Conservation (phyloP, 2,888 invertebrate species). For the Epirrhoe tristata region DNA sequence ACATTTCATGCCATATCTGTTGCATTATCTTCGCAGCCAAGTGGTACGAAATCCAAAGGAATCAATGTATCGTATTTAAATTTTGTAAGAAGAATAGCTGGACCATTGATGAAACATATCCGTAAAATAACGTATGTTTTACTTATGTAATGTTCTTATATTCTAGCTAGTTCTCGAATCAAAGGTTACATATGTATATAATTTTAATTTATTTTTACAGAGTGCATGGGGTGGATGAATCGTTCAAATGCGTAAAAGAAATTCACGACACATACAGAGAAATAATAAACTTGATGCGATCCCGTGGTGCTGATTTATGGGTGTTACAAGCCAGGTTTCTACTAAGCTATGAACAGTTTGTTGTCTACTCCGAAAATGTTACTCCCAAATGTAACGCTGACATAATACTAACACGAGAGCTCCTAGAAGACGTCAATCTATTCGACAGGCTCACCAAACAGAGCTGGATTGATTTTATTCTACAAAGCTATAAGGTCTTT, state of each 20-base stretch:
- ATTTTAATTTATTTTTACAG: slow-evolving; percentile 46
- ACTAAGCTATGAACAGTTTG: slow-evolving; percentile 73
- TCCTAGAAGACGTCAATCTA: slow-evolving; percentile 58
- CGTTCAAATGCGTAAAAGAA: slow-evolving; percentile 68
- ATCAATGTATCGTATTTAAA: slow-evolving; percentile 74
- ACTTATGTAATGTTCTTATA: no score
- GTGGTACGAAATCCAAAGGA: slow-evolving; percentile 66
- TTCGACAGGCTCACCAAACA: slow-evolving; percentile 75
- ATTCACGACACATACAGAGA: slow-evolving; percentile 73
- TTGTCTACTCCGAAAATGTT: slow-evolving; percentile 62
- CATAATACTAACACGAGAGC: slow-evolving; percentile 60
- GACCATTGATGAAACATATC: slow-evolving; percentile 75
- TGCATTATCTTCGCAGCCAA: slow-evolving; percentile 56
- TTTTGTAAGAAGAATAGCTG: slow-evolving; percentile 73
- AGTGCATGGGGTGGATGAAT: slow-evolving; percentile 60
- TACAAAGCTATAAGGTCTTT: slow-evolving; percentile 87
- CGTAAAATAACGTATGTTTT: slow-evolving; percentile 71
- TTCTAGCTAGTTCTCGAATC: no score
- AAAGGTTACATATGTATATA: no score
- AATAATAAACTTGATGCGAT: slow-evolving; percentile 65
- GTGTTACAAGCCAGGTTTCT: slow-evolving; percentile 69
- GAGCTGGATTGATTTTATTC: slow-evolving; percentile 86
- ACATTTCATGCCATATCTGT: slow-evolving; percentile 73
- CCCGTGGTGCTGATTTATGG: slow-evolving; percentile 71
- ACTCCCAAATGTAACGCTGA: slow-evolving; percentile 68